phyloP scores from a whole-genome alignment of 2,113 vertebrate genomes.

The Turdus rufiventris region DNA sequence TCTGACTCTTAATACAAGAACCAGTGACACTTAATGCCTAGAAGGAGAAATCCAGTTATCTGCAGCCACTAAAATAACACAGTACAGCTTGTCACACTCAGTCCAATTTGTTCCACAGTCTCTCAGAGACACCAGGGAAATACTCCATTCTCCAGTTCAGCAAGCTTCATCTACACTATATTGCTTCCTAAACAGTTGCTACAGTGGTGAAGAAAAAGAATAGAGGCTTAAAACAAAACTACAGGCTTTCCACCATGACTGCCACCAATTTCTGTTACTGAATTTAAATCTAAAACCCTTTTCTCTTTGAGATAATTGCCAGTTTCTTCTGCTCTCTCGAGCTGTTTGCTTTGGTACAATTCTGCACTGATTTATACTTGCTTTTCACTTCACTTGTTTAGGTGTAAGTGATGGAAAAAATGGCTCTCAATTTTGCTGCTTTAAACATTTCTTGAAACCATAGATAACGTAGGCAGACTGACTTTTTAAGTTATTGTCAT shows the following conservation, averaged over 20 bases:
- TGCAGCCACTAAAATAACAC: constrained; percentile 47
- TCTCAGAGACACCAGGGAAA: constrained; percentile 58
- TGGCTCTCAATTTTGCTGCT: constrained; percentile 5
- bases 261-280: not conserved
- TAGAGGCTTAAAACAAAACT: not conserved
- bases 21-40: constrained; percentile 22
- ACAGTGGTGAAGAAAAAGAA: not conserved
- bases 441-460: not conserved
- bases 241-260: not conserved
- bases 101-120: constrained; percentile 48
- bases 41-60: constrained; percentile 54
- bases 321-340: not conserved
- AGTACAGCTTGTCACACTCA: constrained; percentile 53
- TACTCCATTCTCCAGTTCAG: constrained; percentile 39
- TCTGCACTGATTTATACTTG: constrained; percentile 15
- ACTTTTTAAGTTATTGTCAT: constrained; percentile 30
- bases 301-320: not conserved
- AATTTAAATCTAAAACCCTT: constrained; percentile 4
- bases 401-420: not conserved
- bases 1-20: not conserved
- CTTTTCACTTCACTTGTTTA: not conserved
- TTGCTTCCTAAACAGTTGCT: constrained; percentile 38
- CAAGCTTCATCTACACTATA: constrained; percentile 45
- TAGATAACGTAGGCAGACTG: not conserved
- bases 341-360: not conserved